These are phyloP conservation scores for Chlorodrepanis virens DNA, from an alignment of 2,113 vertebrate genomes.

Conservation along the genomic window DNA sequence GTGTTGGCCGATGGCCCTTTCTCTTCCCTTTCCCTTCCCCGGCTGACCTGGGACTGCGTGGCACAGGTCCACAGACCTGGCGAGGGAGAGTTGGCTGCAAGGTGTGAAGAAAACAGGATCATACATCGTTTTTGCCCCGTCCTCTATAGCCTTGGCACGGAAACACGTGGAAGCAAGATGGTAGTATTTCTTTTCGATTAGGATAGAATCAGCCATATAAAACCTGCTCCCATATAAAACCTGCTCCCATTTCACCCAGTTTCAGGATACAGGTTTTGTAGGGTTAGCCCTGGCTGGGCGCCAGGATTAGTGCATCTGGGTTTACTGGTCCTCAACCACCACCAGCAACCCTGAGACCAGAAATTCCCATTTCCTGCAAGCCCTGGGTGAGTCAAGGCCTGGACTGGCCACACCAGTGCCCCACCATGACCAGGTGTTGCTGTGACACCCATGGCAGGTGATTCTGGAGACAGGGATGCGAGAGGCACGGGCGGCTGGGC, in stretches of 20 bases:
- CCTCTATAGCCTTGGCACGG: background rate
- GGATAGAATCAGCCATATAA: background rate
- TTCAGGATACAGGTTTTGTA: background rate
- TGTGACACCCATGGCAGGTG: rapidly evolving
- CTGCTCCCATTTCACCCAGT: rapidly evolving
- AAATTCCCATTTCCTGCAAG: background rate
- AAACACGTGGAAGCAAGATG: background rate
- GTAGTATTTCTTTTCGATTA: background rate
- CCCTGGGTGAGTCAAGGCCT: background rate
- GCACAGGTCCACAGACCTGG: background rate
- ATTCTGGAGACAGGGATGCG: rapidly evolving
- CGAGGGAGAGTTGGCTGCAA: background rate
- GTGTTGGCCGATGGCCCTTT: rapidly evolving
- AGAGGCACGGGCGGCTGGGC: rapidly evolving
- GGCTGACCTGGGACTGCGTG: background rate
- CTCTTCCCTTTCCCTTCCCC: too few species aligned
- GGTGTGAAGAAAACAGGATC: background rate
- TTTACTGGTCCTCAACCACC: background rate
- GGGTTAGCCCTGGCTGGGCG: background rate
- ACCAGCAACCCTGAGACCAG: background rate
- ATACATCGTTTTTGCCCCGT: rapidly evolving
- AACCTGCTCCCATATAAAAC: background rate
- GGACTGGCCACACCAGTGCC: background rate
- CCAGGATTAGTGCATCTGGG: rapidly evolving
- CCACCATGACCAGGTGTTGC: rapidly evolving